Percentiles rank a stretch among this genome's conserved stretches.
phyloP scores from a whole-genome alignment of 1,140 invertebrate genomes.

The Papilio glaucus region DNA sequence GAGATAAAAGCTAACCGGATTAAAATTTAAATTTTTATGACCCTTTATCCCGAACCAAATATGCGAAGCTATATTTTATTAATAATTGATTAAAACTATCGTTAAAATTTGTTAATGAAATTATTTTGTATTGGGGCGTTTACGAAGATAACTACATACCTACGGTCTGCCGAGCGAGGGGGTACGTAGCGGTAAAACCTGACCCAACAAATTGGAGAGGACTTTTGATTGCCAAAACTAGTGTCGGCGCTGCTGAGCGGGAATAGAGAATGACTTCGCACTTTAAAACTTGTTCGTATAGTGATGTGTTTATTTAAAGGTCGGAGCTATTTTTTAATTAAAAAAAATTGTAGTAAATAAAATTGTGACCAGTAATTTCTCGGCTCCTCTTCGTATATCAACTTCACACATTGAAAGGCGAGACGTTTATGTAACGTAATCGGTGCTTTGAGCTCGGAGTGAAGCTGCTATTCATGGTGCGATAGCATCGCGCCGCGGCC shows the following conservation, averaged over 20 bases:
- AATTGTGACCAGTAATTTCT: neutral
- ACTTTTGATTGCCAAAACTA: no score
- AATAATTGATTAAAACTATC: constrained; percentile 20
- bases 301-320: no score
- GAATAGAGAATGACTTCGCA: no score
- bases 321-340: neutral
- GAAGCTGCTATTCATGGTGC: neutral
- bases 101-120: constrained; percentile 23
- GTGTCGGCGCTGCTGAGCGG: no score
- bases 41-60: constrained; percentile 7
- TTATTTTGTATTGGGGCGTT: neutral
- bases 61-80: constrained; percentile 9
- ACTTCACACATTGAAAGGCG: constrained; percentile 2
- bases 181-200: no score
- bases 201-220: no score
- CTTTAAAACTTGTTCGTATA: no score
- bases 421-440: constrained; percentile 13
- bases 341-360: neutral
- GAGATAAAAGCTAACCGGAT: constrained; percentile 19
- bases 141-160: no score
- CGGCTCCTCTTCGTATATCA: neutral
- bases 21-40: constrained; percentile 22
- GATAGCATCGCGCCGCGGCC: constrained; percentile 15
- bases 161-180: no score
- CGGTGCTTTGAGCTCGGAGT: neutral